Evolutionary conservation across 2,888 invertebrate genomes (phyloP).

Genomic region (Melanchra persicariae): DNA sequence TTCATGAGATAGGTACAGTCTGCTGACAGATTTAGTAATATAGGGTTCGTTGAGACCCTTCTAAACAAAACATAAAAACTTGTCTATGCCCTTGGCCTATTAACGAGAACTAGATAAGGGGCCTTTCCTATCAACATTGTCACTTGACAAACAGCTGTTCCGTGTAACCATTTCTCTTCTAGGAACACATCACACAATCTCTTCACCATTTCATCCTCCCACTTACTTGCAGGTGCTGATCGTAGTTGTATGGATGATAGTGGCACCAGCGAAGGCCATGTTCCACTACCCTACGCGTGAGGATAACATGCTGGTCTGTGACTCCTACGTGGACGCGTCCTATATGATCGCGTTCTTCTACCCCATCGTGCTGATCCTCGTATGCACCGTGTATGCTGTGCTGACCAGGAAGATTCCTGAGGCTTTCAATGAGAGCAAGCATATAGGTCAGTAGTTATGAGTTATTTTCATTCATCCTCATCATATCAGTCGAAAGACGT

Average conservation of each 20-base stretch:
- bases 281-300: conserved; percentile 97
- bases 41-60: no score
- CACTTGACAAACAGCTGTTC: not conserved
- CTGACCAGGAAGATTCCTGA: conserved; percentile 99
- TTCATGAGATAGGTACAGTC: no score
- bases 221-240: conserved; percentile 93
- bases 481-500: no score
- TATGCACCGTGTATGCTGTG: conserved; percentile 99
- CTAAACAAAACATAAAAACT: no score
- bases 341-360: conserved; percentile 98
- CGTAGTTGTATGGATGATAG: conserved; percentile 97
- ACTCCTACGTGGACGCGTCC: conserved; percentile 97
- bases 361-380: conserved; percentile 96
- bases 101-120: no score
- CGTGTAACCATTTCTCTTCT: not conserved
- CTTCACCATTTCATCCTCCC: not conserved
- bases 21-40: no score
- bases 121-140: no score
- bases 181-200: not conserved
- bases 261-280: conserved; percentile 97
- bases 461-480: not conserved
- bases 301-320: conserved; percentile 98
- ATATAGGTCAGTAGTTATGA: conserved; percentile 94
- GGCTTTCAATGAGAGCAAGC: conserved; percentile 99
- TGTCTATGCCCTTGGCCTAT: no score